Evolutionary conservation across 2,888 invertebrate species (phyloP).

Genomic region (Pilophorus perplexus): DNA sequence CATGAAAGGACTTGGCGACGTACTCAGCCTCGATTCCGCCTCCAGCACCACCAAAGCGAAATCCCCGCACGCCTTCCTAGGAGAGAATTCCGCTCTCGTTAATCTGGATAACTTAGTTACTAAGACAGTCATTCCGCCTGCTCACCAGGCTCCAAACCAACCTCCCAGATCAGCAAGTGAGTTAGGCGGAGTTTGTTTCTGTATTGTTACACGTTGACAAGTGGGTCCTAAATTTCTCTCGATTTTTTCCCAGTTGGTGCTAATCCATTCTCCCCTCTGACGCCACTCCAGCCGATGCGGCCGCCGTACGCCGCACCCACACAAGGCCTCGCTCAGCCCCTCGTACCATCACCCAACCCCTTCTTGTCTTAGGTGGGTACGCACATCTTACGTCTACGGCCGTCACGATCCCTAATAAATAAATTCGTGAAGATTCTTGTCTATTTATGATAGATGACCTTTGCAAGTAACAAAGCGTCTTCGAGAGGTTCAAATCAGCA

Average conservation of each 20-base stretch:
- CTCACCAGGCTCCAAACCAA: slow-evolving; percentile 50
- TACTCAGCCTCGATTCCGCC: slow-evolving; percentile 51
- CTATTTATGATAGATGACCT: too few relatives aligned
- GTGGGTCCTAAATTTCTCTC: too few relatives aligned
- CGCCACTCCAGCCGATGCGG: slow-evolving; percentile 44
- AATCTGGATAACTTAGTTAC: slow-evolving; percentile 95
- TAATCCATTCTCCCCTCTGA: slow-evolving; percentile 48
- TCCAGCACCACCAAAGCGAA: slow-evolving; percentile 61
- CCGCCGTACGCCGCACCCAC: slow-evolving; percentile 42
- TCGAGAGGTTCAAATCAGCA: too few relatives aligned
- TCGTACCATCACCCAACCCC: slow-evolving; percentile 57
- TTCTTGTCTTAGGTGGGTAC: slow-evolving; percentile 61
- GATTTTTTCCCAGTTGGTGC: slow-evolving; percentile 43
- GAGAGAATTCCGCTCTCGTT: slow-evolving; percentile 93
- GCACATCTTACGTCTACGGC: too few relatives aligned
- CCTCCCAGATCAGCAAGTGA: slow-evolving; percentile 31
- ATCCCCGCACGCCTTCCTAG: slow-evolving; percentile 93
- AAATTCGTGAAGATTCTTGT: too few relatives aligned
- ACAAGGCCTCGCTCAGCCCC: slow-evolving; percentile 48
- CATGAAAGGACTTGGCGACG: slow-evolving; percentile 61
- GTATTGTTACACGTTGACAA: neutral
- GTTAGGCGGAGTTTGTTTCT: too few relatives aligned
- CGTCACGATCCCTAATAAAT: too few relatives aligned
- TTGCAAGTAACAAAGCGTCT: too few relatives aligned
- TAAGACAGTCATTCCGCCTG: slow-evolving; percentile 54